These are phyloP conservation scores for Pseudomyrmex pallidus DNA, from an alignment of 1,140 invertebrate genomes.

Conservation along the genomic window DNA sequence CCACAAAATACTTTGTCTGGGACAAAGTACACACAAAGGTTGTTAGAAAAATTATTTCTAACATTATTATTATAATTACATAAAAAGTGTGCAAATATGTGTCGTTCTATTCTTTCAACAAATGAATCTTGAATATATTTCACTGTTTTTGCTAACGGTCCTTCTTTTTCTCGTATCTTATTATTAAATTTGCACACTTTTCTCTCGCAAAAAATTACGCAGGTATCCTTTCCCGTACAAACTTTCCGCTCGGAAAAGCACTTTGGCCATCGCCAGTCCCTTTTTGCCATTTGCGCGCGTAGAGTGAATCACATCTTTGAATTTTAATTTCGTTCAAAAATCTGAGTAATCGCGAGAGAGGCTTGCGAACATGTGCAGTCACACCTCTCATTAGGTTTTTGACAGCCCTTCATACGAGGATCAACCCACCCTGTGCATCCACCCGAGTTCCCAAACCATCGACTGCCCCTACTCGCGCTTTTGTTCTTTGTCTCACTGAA, in stretches of 20 bases:
- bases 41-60: no score
- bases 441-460: constrained; percentile 75
- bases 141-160: not conserved
- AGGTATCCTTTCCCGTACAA: constrained; percentile 10
- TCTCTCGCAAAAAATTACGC: not conserved
- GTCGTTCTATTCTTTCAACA: not conserved
- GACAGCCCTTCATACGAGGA: constrained; percentile 85
- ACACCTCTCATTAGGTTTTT: constrained; percentile 86
- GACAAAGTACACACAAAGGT: not conserved
- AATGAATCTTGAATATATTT: not conserved
- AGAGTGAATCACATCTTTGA: constrained; percentile 79
- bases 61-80: not conserved
- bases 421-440: constrained; percentile 83
- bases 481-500: constrained; percentile 84
- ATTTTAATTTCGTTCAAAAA: constrained; percentile 80
- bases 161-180: not conserved
- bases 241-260: constrained; percentile 6
- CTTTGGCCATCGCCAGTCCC: constrained; percentile 17
- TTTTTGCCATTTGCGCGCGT: constrained; percentile 56
- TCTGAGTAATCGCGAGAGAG: constrained; percentile 81
- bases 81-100: not conserved
- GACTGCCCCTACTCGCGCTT: constrained; percentile 77
- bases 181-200: not conserved
- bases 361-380: constrained; percentile 84
- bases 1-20: not conserved